Percentiles rank a stretch among this genome's conserved stretches.
phyloP scores from a whole-genome alignment of 2,797 vertebrate species.

The Crocidura indochinensis region DNA sequence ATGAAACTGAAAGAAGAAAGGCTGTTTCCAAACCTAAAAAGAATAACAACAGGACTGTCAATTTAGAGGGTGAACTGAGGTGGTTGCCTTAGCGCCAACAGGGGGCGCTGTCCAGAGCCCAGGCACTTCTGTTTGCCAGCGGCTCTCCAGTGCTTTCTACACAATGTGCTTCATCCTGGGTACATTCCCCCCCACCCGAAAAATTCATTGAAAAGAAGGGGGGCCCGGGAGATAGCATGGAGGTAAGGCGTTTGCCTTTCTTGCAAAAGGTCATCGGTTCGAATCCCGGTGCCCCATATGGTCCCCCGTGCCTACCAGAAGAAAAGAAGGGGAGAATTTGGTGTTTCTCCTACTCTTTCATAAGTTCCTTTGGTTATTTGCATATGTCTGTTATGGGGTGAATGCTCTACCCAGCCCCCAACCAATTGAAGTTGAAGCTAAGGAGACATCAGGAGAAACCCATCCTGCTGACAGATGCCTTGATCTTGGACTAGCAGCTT shows the following conservation, averaged over 20 bases:
- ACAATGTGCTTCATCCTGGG: background rate
- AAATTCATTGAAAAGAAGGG: conserved; percentile 2
- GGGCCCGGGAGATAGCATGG: too few relatives aligned
- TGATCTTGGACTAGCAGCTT: conserved; percentile 15
- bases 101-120: conserved; percentile 51
- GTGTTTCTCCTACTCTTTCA: background rate
- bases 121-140: background rate
- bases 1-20: conserved; percentile 21
- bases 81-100: conserved; percentile 47
- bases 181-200: conserved; percentile 20
- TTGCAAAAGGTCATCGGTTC: too few relatives aligned
- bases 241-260: too few relatives aligned
- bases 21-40: background rate
- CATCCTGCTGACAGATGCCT: background rate
- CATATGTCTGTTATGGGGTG: too few relatives aligned
- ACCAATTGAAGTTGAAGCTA: background rate
- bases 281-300: too few relatives aligned
- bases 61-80: conserved; percentile 61
- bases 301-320: too few relatives aligned
- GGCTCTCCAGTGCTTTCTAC: background rate
- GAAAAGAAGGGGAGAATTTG: background rate
- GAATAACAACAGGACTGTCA: conserved; percentile 19
- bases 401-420: background rate
- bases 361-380: conserved; percentile 28
- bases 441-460: background rate